Base-by-base conservation (phyloP, 2,797 vertebrate genomes). In the Urophycis tenuis region DNA sequence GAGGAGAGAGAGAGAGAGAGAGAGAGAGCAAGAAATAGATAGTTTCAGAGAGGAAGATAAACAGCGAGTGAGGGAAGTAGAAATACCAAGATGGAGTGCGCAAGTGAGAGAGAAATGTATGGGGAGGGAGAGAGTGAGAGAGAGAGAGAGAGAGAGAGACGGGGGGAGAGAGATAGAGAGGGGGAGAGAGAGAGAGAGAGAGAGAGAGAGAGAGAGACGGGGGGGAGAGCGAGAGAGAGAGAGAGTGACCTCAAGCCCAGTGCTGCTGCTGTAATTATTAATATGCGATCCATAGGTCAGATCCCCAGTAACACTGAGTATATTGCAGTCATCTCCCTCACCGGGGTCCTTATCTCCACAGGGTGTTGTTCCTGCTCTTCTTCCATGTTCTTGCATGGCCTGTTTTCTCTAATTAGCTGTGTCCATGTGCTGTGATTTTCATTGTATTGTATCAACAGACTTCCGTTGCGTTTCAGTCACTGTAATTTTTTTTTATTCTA, bases 81-180 rank as follows among this genome's bases (percentile, higher is more conserved):
- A n/a, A n/a, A n/a, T n/a, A n/a, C n/a, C n/a, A n/a, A n/a, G n/a
- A n/a, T n/a, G n/a, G n/a, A n/a, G n/a, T n/a, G n/a, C n/a, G n/a
- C n/a, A n/a, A n/a, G 36, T 30, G 72, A 78, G 79, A 33, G 71
- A 73, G 78, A 79, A 76, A 60, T 41, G 75, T n/a, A 12, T 10
- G 12, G 36, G 36, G 14, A 39, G 39, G 17, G 39, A 41, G 4
- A 41, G 12, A 3, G 39, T 14, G 39, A 3, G 39, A 17, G 45
- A 39, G 36, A 39, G 36, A 39, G 45, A 49, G 12, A 12, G 3
- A 53, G 45, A 53, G 12, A 53, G 45, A 12, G 45, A 53, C 17
- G 22, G 45, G 17, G 6, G 35, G 45, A 41, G 39, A 41, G 12
- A 17, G 39, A 41, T 15, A 41, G 12, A 3, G 17, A 41, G 17